These are phyloP conservation scores for Neodontobutis hainanensis DNA, from an alignment of 2,113 vertebrate genomes.

Conservation along the genomic window DNA sequence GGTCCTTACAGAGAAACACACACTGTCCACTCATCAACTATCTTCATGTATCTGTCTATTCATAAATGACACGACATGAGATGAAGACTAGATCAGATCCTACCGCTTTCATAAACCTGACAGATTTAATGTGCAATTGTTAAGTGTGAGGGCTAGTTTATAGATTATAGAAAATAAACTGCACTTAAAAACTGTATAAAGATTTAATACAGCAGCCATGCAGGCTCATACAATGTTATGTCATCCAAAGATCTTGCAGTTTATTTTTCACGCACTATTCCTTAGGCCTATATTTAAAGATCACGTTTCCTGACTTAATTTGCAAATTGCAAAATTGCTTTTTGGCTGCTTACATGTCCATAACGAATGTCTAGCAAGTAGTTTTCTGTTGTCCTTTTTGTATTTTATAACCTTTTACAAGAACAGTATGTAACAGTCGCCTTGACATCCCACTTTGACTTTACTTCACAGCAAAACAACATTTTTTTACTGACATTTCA, in stretches of 20 bases:
- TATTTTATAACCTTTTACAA: slow-evolving; percentile 49
- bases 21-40: slow-evolving; percentile 1
- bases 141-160: slow-evolving; percentile 35
- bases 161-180: slow-evolving; percentile 30
- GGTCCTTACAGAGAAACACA: slow-evolving; percentile 27
- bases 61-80: slow-evolving; percentile 46
- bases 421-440: slow-evolving; percentile 58
- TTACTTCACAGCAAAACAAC: slow-evolving; percentile 34
- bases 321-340: slow-evolving; percentile 10
- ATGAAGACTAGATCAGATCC: slow-evolving; percentile 45
- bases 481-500: slow-evolving; percentile 55
- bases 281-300: too few relatives aligned
- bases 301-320: background rate
- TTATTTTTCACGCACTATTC: background rate
- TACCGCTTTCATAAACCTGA: slow-evolving; percentile 26
- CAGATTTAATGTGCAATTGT: slow-evolving; percentile 48
- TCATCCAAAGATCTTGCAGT: background rate
- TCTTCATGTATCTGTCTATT: slow-evolving; percentile 19
- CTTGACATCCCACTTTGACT: slow-evolving; percentile 55
- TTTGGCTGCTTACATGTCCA: slow-evolving; percentile 10
- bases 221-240: slow-evolving; percentile 9
- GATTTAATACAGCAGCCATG: slow-evolving; percentile 11
- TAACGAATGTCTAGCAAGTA: slow-evolving; percentile 13
- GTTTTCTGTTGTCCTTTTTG: slow-evolving; percentile 34
- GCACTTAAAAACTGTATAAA: background rate